phyloP scores from a whole-genome alignment of 2,797 vertebrate species.

The Typhlichthys subterraneus region DNA sequence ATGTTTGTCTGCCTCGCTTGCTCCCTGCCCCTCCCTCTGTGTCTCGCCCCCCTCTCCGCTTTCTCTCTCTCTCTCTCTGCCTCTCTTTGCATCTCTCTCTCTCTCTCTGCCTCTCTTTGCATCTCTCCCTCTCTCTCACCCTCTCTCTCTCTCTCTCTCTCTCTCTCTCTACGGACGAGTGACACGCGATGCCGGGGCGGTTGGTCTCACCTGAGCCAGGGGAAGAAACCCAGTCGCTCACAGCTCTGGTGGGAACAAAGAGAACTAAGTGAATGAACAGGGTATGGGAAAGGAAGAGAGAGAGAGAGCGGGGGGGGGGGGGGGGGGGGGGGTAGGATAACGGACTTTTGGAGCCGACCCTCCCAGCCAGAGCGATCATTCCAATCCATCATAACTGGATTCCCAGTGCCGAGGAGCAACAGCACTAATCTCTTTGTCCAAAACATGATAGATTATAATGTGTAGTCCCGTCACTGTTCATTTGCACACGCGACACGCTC shows the following conservation, averaged over 20 bases:
- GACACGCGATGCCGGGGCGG: slow-evolving; percentile 64
- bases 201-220: not conserved
- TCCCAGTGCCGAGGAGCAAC: slow-evolving; percentile 42
- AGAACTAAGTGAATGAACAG: not conserved
- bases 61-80: too few relatives aligned
- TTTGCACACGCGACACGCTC: slow-evolving; percentile 12
- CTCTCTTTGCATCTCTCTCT: too few relatives aligned
- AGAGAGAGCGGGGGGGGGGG: slow-evolving; percentile 5
- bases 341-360: not conserved
- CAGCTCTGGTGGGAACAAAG: slow-evolving; percentile 34
- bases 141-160: too few relatives aligned
- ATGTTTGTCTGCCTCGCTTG: slow-evolving; percentile 62
- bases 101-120: too few relatives aligned
- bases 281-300: slow-evolving; percentile 10
- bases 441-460: slow-evolving; percentile 43
- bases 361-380: slow-evolving; percentile 8
- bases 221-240: slow-evolving; percentile 40
- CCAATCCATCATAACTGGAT: slow-evolving; percentile 50
- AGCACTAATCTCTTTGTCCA: slow-evolving; percentile 48
- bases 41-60: slow-evolving; percentile 21
- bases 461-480: slow-evolving; percentile 28
- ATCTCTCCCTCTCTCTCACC: too few relatives aligned
- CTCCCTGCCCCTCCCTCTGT: slow-evolving; percentile 33
- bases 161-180: slow-evolving; percentile 7
- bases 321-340: not conserved